Percentiles rank a stretch among this genome's conserved stretches.
Conservation (phyloP, 2,888 invertebrate species). For the Chirona hameri region DNA sequence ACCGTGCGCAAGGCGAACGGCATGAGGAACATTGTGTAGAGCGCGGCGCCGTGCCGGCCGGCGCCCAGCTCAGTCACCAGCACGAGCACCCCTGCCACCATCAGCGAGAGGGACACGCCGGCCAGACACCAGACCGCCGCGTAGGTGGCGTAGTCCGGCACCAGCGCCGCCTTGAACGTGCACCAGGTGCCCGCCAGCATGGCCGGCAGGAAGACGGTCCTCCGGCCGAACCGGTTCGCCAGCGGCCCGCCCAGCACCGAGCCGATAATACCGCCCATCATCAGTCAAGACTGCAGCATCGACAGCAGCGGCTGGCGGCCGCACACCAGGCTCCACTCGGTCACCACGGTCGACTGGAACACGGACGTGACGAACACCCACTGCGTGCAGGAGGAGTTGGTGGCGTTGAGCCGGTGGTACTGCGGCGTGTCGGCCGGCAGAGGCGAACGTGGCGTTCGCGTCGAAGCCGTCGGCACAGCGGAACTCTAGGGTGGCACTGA, state of each 20-base stretch:
- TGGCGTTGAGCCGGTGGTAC: background rate
- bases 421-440: background rate
- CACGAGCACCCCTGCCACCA: conserved; percentile 36
- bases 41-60: conserved; percentile 56
- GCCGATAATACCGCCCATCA: conserved; percentile 39
- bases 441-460: background rate
- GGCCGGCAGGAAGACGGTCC: conserved; percentile 38
- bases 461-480: background rate
- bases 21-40: conserved; percentile 63
- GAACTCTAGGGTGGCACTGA: conserved; percentile 39
- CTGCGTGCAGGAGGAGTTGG: background rate
- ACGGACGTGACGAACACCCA: background rate
- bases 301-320: conserved; percentile 35
- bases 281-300: conserved; percentile 36
- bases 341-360: background rate
- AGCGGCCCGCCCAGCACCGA: conserved; percentile 38
- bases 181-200: conserved; percentile 38
- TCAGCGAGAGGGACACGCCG: conserved; percentile 44
- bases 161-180: conserved; percentile 38
- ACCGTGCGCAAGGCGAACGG: conserved; percentile 68
- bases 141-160: conserved; percentile 38
- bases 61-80: conserved; percentile 57
- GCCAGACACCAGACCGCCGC: conserved; percentile 38
- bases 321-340: conserved; percentile 40
- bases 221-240: conserved; percentile 39